phyloP scores from a whole-genome alignment of 2,888 invertebrate genomes.

The Creontiades dilutus region DNA sequence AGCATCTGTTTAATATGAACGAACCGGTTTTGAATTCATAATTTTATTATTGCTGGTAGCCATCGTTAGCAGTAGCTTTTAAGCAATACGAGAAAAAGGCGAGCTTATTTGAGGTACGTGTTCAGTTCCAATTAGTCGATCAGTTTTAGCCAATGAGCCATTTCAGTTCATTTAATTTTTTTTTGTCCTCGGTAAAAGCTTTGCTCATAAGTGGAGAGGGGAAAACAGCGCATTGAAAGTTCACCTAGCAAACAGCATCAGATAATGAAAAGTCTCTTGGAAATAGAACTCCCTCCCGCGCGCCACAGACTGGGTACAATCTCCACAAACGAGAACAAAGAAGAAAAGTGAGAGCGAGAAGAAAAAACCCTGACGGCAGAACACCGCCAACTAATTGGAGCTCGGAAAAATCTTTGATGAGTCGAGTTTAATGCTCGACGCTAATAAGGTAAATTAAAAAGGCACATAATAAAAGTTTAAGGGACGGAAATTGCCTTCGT shows the following conservation, averaged over 20 bases:
- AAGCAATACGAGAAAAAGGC: too few species aligned
- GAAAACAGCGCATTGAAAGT: not conserved
- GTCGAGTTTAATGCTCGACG: not conserved
- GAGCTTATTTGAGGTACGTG: too few species aligned
- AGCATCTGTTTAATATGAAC: too few species aligned
- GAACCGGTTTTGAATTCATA: too few species aligned
- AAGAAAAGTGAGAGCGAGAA: not conserved
- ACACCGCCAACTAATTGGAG: not conserved
- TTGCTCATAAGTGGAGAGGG: not conserved
- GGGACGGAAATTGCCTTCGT: not conserved
- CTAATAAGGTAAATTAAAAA: not conserved
- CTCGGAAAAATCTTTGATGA: conserved; percentile 21
- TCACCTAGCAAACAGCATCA: not conserved
- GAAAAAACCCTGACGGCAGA: not conserved
- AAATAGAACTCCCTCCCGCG: not conserved
- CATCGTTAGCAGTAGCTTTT: too few species aligned
- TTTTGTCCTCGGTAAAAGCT: not conserved
- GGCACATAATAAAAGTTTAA: not conserved
- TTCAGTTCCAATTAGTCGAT: too few species aligned
- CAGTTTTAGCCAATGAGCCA: too few species aligned
- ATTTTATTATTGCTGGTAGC: too few species aligned
- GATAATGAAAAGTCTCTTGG: not conserved
- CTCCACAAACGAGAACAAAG: not conserved
- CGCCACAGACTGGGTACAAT: not conserved
- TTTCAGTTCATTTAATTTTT: too few species aligned